Percentiles rank a stretch among this genome's conserved stretches.
These are phyloP conservation scores for Phrynosoma blainvillii DNA, from an alignment of 2,113 vertebrate species.

Conservation along the genomic window DNA sequence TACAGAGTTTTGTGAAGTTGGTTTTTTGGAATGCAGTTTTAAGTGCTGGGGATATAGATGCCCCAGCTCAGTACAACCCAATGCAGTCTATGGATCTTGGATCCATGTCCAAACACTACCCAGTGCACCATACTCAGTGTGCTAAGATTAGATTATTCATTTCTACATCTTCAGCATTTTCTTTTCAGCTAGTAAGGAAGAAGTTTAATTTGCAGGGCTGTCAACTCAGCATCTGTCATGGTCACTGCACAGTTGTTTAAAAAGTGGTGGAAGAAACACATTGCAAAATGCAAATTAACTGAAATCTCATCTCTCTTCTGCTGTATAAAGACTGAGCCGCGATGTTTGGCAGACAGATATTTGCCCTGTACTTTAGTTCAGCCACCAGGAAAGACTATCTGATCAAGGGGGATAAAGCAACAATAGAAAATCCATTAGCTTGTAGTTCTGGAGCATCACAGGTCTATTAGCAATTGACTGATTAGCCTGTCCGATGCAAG, in stretches of 20 bases:
- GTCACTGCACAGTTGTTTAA: slow-evolving; percentile 1
- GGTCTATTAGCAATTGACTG: slow-evolving; percentile 70
- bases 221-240: background rate
- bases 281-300: background rate
- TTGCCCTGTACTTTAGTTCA: slow-evolving; percentile 37
- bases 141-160: slow-evolving; percentile 11
- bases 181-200: fast-evolving
- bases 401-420: slow-evolving; percentile 50
- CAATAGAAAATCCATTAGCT: slow-evolving; percentile 59
- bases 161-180: background rate
- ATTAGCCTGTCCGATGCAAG: slow-evolving; percentile 53
- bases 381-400: slow-evolving; percentile 28
- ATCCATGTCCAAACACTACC: background rate
- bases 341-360: background rate
- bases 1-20: background rate
- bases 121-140: background rate
- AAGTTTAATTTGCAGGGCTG: background rate
- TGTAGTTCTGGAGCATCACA: slow-evolving; percentile 55
- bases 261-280: background rate
- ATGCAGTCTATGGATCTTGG: background rate
- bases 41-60: too few relatives aligned
- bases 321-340: slow-evolving; percentile 1
- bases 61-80: background rate
- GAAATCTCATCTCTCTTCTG: slow-evolving; percentile 17
- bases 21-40: too few relatives aligned